Conservation (phyloP, 2,888 invertebrate species). For the Drosophila vallismaia region DNA sequence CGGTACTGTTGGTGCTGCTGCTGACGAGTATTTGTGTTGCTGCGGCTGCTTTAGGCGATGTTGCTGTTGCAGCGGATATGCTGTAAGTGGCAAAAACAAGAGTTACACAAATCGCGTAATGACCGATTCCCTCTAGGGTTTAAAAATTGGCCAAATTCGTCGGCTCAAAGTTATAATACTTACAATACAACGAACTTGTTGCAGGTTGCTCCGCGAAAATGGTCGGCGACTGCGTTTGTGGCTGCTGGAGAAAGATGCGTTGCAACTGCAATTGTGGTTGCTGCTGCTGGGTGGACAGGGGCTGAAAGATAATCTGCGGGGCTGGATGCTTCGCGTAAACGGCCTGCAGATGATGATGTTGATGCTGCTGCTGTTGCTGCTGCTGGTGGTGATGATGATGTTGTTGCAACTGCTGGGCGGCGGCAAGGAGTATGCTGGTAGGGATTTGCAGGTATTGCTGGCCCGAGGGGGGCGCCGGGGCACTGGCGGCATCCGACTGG, state of each 20-base stretch:
- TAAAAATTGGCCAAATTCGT: neutral
- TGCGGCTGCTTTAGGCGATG: constrained; percentile 46
- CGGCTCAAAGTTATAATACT: constrained; percentile 9
- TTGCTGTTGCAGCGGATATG: constrained; percentile 68
- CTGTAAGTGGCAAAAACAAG: constrained; percentile 43
- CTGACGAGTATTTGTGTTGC: neutral
- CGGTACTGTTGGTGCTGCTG: constrained; percentile 49
- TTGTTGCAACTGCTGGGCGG: constrained; percentile 65
- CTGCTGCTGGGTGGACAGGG: constrained; percentile 15
- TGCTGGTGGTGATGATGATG: constrained; percentile 58
- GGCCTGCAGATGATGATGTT: constrained; percentile 46
- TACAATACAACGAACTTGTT: constrained; percentile 51
- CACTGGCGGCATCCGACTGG: constrained; percentile 48
- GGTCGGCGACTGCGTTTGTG: constrained; percentile 37
- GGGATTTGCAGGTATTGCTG: constrained; percentile 69
- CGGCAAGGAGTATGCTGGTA: constrained; percentile 65
- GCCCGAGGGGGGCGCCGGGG: constrained; percentile 36
- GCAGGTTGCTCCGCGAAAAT: constrained; percentile 54
- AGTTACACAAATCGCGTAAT: constrained; percentile 3
- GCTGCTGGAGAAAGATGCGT: constrained; percentile 45
- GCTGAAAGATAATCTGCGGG: constrained; percentile 40
- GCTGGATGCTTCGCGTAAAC: constrained; percentile 49
- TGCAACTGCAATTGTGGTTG: constrained; percentile 43
- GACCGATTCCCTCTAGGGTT: neutral
- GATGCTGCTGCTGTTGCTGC: constrained; percentile 34